Conservation (phyloP, 2,113 vertebrate genomes). For the Acrocephalus kingi region DNA sequence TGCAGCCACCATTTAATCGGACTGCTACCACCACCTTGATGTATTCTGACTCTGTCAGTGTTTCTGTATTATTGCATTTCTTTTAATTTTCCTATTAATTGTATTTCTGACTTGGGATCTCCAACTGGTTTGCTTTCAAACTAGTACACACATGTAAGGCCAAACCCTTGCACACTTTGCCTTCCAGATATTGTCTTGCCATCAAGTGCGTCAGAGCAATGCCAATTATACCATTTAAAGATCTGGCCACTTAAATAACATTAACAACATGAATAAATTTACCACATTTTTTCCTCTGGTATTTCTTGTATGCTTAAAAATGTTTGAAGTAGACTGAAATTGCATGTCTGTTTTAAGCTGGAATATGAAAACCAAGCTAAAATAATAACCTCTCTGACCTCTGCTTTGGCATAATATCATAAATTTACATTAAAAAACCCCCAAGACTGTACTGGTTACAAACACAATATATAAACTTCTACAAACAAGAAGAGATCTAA, state of each 20-base stretch:
- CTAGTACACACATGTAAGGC: background rate
- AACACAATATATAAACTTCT: background rate
- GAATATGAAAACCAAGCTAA: background rate
- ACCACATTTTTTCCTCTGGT: background rate
- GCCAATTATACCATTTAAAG: background rate
- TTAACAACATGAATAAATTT: background rate
- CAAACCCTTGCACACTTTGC: background rate
- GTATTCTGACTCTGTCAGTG: background rate
- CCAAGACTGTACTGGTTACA: background rate
- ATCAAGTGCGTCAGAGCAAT: background rate
- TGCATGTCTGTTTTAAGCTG: background rate
- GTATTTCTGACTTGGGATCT: background rate
- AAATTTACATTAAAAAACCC: background rate
- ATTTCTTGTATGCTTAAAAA: background rate
- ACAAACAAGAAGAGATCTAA: background rate
- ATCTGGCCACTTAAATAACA: background rate
- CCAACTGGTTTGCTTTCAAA: background rate
- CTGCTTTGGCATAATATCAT: background rate
- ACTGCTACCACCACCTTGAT: background rate
- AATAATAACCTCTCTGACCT: background rate
- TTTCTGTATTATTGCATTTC: background rate
- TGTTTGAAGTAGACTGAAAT: background rate
- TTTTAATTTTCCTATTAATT: background rate
- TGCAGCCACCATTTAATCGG: background rate
- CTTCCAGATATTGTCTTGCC: background rate